Percentiles rank a stretch among this genome's conserved stretches.
These are phyloP conservation scores for Alethe diademata DNA, from an alignment of 2,113 vertebrate genomes.

Conservation along the genomic window DNA sequence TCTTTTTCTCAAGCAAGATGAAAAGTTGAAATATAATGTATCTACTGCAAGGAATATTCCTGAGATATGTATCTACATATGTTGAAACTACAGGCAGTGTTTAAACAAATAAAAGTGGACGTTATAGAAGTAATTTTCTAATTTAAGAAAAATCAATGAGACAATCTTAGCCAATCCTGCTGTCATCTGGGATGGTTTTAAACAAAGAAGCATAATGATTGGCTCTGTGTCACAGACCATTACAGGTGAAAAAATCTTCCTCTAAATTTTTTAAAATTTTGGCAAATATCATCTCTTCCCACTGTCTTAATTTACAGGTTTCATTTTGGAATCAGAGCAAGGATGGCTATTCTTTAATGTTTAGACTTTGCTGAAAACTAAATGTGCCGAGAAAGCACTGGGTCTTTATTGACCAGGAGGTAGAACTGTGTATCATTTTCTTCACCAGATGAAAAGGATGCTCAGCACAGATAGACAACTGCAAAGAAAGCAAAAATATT, in stretches of 20 bases:
- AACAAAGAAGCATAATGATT: background rate
- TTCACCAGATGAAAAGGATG: background rate
- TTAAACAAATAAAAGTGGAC: background rate
- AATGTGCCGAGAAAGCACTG: background rate
- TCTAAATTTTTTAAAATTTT: too few species aligned
- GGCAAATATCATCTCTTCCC: background rate
- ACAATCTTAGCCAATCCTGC: background rate
- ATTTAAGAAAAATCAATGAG: background rate
- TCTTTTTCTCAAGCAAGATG: background rate
- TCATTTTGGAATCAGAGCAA: background rate
- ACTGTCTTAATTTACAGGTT: background rate
- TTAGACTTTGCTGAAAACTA: background rate
- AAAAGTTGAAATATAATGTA: background rate
- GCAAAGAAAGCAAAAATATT: background rate
- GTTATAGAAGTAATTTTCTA: background rate
- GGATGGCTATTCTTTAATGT: background rate
- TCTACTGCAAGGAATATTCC: background rate
- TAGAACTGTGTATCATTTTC: background rate
- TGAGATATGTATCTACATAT: background rate
- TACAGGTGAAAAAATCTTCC: background rate
- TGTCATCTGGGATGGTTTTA: background rate
- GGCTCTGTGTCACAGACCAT: rapidly evolving
- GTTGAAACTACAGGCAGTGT: background rate
- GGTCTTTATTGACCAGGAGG: background rate
- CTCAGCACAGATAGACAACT: background rate